Conservation (phyloP, 2,888 invertebrate species). For the Dasypolia templi region DNA sequence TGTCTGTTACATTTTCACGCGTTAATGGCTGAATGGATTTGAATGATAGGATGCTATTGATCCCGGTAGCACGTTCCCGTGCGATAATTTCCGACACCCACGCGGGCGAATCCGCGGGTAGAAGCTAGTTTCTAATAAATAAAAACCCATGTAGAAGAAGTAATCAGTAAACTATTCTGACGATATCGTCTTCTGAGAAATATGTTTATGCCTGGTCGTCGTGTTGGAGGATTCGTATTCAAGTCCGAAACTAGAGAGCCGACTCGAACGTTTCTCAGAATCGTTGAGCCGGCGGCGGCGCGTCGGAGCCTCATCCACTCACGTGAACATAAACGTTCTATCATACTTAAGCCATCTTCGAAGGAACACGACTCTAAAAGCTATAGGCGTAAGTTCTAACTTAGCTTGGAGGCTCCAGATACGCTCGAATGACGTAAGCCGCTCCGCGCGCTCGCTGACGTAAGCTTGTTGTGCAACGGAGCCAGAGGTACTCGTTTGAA, state of each 20-base stretch:
- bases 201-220: constrained; percentile 73
- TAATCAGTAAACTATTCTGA: constrained; percentile 61
- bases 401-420: constrained; percentile 77
- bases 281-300: constrained; percentile 89
- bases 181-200: constrained; percentile 72
- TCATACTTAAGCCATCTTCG: constrained; percentile 79
- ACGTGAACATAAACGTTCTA: constrained; percentile 90
- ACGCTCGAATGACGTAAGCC: constrained; percentile 89
- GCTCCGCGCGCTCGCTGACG: constrained; percentile 89
- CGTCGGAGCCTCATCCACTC: constrained; percentile 90
- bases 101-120: no score
- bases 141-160: constrained; percentile 52
- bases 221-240: constrained; percentile 86
- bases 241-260: constrained; percentile 88
- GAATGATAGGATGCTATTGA: no score
- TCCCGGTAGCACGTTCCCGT: no score
- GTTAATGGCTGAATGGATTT: no score
- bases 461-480: constrained; percentile 90
- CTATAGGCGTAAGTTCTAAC: constrained; percentile 78
- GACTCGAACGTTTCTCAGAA: constrained; percentile 88
- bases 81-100: no score
- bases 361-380: constrained; percentile 77
- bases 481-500: constrained; percentile 88
- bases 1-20: no score
- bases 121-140: constrained; percentile 39